Evolutionary conservation across 2,797 vertebrate species (phyloP).

Genomic region (Phataginus tricuspis): DNA sequence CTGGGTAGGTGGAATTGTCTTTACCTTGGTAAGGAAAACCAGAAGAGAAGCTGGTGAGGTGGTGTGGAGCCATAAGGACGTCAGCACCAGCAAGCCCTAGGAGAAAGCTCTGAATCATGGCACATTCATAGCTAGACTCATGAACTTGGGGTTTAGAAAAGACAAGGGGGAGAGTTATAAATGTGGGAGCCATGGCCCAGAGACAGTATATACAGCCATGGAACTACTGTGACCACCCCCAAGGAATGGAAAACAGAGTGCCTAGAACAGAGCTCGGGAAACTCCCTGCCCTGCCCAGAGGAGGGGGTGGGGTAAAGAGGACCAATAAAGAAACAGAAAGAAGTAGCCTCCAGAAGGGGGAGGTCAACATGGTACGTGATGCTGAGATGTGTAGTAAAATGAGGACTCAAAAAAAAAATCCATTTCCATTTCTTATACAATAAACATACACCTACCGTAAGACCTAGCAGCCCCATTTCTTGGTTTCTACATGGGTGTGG

Average conservation of each 20-base stretch:
- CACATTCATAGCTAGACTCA: neutral
- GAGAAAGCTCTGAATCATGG: neutral
- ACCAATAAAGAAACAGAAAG: neutral
- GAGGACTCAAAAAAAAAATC: neutral
- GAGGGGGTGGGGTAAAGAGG: neutral
- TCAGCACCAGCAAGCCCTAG: no score
- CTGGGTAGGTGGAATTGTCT: neutral
- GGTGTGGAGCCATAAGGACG: neutral
- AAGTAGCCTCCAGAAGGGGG: neutral
- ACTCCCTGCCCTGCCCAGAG: neutral
- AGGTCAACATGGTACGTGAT: no score
- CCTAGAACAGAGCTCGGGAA: neutral
- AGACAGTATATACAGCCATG: neutral
- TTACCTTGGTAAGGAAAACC: neutral
- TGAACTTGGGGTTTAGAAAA: neutral
- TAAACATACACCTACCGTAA: neutral
- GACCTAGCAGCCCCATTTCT: neutral
- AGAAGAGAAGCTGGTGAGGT: neutral
- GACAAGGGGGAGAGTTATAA: neutral
- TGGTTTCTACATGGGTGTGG: neutral
- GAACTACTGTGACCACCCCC: neutral
- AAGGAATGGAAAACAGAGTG: neutral
- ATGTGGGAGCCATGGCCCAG: neutral
- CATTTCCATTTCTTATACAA: neutral
- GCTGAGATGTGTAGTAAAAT: neutral